A percentile compares a stretch with the other conserved stretches of the same genome.
Conservation (phyloP, 2,797 vertebrate species). For the Sebastes cheni region DNA sequence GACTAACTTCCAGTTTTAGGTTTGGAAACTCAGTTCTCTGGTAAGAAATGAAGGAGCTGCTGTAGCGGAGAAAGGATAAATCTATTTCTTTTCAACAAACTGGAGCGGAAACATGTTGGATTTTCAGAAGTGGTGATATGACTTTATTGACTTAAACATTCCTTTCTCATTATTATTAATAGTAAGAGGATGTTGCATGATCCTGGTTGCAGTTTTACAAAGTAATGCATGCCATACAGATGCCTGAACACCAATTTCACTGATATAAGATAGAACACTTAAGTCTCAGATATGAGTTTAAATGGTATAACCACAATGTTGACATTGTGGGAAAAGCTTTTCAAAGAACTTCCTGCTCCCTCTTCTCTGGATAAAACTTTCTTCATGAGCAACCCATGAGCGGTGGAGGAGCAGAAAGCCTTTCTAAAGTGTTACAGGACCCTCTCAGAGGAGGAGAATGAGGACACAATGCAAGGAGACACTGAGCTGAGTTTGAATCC, state of each 20-base stretch:
- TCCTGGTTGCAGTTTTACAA: background rate
- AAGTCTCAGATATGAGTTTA: slow-evolving; percentile 65
- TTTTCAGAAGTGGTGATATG: slow-evolving; percentile 45
- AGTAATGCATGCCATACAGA: slow-evolving; percentile 37
- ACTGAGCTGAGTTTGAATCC: slow-evolving; percentile 7
- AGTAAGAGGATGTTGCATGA: slow-evolving; percentile 33
- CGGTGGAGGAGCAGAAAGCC: slow-evolving; percentile 71
- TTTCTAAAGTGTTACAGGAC: slow-evolving; percentile 81
- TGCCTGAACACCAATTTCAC: background rate
- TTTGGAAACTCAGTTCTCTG: slow-evolving; percentile 43
- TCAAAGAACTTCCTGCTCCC: background rate
- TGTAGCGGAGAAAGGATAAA: slow-evolving; percentile 25
- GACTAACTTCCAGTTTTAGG: slow-evolving; percentile 47
- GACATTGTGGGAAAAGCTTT: slow-evolving; percentile 38
- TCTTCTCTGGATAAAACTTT: slow-evolving; percentile 71
- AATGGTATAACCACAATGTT: slow-evolving; percentile 5
- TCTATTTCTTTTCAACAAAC: slow-evolving; percentile 53
- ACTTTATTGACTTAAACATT: slow-evolving; percentile 21
- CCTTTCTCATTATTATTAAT: background rate
- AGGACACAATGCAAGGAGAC: slow-evolving; percentile 21
- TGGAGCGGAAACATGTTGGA: slow-evolving; percentile 59
- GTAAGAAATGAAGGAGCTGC: slow-evolving; percentile 35
- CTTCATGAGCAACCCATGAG: slow-evolving; percentile 62
- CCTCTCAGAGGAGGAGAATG: slow-evolving; percentile 46
- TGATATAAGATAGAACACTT: background rate